Base-by-base conservation (phyloP, 2,797 vertebrate genomes). In the Dendrocincla tyrannina region DNA sequence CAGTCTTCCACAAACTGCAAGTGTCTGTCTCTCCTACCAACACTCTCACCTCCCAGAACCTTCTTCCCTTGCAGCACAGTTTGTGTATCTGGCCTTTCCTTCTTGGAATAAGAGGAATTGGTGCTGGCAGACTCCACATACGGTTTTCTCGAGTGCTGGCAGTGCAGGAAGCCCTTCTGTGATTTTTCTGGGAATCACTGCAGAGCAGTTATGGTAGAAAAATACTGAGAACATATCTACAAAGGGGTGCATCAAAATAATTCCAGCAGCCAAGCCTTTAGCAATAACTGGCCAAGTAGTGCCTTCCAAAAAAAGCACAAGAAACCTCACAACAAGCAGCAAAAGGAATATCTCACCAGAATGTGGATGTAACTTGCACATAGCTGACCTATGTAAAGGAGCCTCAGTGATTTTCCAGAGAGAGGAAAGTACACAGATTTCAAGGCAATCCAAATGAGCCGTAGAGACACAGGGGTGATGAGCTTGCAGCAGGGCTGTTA, bases 381-480 rank as follows among this genome's bases (percentile, higher is more conserved):
- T 14, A 69, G 28, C n/a, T 70, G 41, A 35, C 23, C 44, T 47
- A 4, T 6, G 5, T 37, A 32, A 68, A 81, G 39, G n/a, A 77
- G 5, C 8, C 67, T 72, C 33, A n/a, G 30, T 74, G 56, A 49
- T 33, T 42, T 47, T 66, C 39, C 42, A 72, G 60, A 68, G 5
- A 67, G 15, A 62, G 41, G 23, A 56, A 73, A 66, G 68, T 9
- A 30, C 4, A 10, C 7, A 4, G 28, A 62, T 66, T 37, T 55
- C 25, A 79, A 78, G 42, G 46, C 33, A 72, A 56, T 42, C 7
- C 33, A 49, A 37, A 50, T 20, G 13, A 63, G 20, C n/a, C 78
- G 10, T 15, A 72, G 50, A 84, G 50, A 30, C 17, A 58, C 3
- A 23, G 11, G 16, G 3, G 3, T 62, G 39, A 58, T 0, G 0